phyloP scores from a whole-genome alignment of 2,113 vertebrate species.

The Neofelis nebulosa region DNA sequence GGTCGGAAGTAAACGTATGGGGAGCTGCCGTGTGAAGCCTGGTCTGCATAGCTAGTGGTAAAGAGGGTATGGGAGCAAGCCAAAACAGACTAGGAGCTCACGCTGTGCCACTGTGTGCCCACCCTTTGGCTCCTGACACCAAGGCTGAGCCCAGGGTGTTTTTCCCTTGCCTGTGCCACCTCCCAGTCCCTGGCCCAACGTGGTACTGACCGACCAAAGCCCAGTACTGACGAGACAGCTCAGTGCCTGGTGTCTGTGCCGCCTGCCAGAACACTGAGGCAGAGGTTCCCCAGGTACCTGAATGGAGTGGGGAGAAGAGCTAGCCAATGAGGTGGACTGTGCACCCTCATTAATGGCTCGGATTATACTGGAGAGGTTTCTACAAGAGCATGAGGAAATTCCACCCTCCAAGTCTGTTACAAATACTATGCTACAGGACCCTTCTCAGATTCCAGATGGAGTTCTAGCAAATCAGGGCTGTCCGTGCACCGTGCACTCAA shows the following conservation, averaged over 20 bases:
- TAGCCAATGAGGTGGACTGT: slow-evolving; percentile 89
- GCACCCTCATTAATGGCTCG: slow-evolving; percentile 96
- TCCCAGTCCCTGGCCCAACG: slow-evolving; percentile 75
- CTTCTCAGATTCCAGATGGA: too few relatives aligned
- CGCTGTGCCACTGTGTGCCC: neutral
- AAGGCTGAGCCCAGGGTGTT: neutral
- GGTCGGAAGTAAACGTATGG: too few relatives aligned
- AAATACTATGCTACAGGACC: too few relatives aligned
- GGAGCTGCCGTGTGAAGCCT: too few relatives aligned
- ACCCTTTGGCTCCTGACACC: neutral
- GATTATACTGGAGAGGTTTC: slow-evolving; percentile 92
- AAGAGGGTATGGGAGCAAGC: accelerated
- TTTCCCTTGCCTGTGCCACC: neutral
- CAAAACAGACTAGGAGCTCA: neutral
- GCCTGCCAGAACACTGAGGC: slow-evolving; percentile 92
- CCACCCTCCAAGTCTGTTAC: slow-evolving; percentile 24
- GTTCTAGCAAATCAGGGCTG: too few relatives aligned
- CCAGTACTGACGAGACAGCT: slow-evolving; percentile 92
- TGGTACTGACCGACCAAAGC: slow-evolving; percentile 91
- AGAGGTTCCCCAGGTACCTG: slow-evolving; percentile 91
- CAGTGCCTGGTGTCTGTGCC: slow-evolving; percentile 91
- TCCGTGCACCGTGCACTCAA: too few relatives aligned
- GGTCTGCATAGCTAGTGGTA: neutral
- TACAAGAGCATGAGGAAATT: slow-evolving; percentile 89
- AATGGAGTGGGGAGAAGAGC: too few relatives aligned